phyloP scores from a whole-genome alignment of 2,113 vertebrate species.

The Pygathrix nemaeus region DNA sequence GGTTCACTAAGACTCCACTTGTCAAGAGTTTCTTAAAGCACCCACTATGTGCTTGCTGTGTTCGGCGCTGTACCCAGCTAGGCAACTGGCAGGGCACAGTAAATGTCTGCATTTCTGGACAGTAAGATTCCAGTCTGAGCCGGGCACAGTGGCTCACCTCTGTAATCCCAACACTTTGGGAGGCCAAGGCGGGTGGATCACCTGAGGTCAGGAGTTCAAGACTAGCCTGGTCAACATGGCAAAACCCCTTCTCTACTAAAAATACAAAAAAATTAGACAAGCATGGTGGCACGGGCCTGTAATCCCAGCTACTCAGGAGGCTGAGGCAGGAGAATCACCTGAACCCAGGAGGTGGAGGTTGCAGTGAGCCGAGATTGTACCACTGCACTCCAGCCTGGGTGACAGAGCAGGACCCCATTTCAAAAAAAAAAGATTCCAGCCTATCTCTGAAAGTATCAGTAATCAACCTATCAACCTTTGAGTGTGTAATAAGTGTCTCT shows the following conservation, averaged over 20 bases:
- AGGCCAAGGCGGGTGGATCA: too few species aligned
- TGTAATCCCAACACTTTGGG: background rate
- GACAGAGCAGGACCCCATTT: too few species aligned
- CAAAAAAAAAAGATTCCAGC: background rate
- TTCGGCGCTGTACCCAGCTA: background rate
- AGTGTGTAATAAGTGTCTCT: background rate
- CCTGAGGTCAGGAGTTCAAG: too few species aligned
- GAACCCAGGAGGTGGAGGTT: too few species aligned
- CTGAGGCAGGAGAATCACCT: too few species aligned
- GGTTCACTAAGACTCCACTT: background rate
- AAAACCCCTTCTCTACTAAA: too few species aligned
- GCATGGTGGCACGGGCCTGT: too few species aligned
- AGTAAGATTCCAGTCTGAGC: background rate
- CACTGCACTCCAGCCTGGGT: too few species aligned
- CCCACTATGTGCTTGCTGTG: background rate
- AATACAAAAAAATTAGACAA: too few species aligned
- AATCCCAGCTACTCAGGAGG: too few species aligned
- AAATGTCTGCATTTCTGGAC: background rate
- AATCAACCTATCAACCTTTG: background rate
- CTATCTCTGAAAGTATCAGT: background rate
- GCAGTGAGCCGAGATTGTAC: too few species aligned
- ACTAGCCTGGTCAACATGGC: too few species aligned
- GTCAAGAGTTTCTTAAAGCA: background rate
- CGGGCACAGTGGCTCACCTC: background rate
- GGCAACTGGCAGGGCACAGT: background rate